A percentile compares a stretch with the other conserved stretches of the same genome.
Conservation (phyloP, 2,113 vertebrate species). For the Erpornis zantholeuca region DNA sequence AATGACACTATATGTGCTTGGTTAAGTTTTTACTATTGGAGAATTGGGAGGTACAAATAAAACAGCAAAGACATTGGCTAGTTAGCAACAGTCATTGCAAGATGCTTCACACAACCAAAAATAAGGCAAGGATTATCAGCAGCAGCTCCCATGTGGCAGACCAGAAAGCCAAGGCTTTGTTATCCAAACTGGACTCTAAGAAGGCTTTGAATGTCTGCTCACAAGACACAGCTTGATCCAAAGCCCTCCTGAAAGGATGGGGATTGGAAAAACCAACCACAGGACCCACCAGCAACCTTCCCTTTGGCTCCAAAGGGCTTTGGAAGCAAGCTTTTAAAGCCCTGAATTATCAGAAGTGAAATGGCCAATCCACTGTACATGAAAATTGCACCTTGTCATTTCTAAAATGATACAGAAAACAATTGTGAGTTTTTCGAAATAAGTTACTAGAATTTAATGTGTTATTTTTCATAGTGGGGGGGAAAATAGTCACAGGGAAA, state of each 20-base stretch:
- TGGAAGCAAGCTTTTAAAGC: slow-evolving; percentile 33
- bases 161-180: slow-evolving; percentile 55
- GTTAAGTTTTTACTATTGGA: neutral
- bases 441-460: neutral
- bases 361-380: neutral
- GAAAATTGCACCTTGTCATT: slow-evolving; percentile 13
- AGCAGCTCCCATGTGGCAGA: slow-evolving; percentile 52
- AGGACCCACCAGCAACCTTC: neutral
- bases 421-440: neutral
- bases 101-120: slow-evolving; percentile 20
- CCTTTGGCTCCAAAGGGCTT: neutral
- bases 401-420: neutral
- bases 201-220: slow-evolving; percentile 31
- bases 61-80: slow-evolving; percentile 24
- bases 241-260: neutral
- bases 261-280: neutral
- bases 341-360: slow-evolving; percentile 34
- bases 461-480: neutral
- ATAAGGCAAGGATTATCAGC: slow-evolving; percentile 50
- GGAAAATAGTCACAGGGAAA: neutral
- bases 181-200: slow-evolving; percentile 35
- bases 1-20: neutral
- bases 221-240: neutral
- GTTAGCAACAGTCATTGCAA: slow-evolving; percentile 58
- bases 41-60: neutral